Evolutionary conservation across 2,113 vertebrate genomes (phyloP), one percentile per base, ranked within the genome.

Genomic region (Microtus ochrogaster): DNA sequence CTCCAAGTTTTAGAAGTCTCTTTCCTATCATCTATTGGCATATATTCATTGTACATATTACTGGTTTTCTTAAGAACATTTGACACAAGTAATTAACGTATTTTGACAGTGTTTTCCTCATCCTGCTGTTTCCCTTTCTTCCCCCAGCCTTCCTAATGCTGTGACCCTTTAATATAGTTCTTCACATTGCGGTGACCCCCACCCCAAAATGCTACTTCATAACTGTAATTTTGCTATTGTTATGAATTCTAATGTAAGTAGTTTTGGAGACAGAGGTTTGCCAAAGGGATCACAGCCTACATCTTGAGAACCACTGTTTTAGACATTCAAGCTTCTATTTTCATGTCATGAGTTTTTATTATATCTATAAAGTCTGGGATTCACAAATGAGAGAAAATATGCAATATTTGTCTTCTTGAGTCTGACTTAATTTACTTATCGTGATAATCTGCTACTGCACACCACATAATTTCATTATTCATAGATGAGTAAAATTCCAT

Each of bases 1-100:
- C 68, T 74, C 91, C 63, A 95, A 55, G 73, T 33, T 86, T 79
- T 36, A 5, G 33, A 72, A 84, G 21, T 84, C 5, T 55, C 78
- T 44, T 96, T 92, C 58, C 66, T 97, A 14, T 9, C 10, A 77
- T 72, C 36, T 88, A 26, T 39, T 88, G 47, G 36, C 49, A 52
- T 55, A 72, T 88, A 88, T 72, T 55, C 21, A 55, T 88, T n/a
- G 47, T 55, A 55, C 21, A 36, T n/a, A n/a, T 47, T 87, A 14
- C 65, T 87, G 66, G 66, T 8, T 87, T 72, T 52, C 19, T 26
- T 87, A 70, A 52, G 33, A 70, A 72, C 11, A 52, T 72, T 87
- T 87, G 21, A 72, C 12, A 72, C 13, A 88, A 55, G 36, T 19
- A 52, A 39, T 39, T 70, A 47, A 49, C 70, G 24, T 49, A 72